Conservation (phyloP, 2,797 vertebrate genomes). For the Argyrosomus regius region DNA sequence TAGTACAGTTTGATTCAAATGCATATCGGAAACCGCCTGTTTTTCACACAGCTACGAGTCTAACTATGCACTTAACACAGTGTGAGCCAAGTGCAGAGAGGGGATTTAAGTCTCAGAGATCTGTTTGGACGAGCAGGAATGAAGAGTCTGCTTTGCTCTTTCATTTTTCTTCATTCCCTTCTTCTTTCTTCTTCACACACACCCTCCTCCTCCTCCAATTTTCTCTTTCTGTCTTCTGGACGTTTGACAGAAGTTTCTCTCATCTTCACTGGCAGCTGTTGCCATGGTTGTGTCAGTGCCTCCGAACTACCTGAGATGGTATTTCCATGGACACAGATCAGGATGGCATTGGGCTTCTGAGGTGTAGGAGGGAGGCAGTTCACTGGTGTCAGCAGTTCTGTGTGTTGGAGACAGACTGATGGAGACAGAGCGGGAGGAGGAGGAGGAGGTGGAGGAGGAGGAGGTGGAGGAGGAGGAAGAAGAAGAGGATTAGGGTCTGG, state of each 20-base stretch:
- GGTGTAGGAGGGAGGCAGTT: conserved; percentile 59
- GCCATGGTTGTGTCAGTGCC: conserved; percentile 72
- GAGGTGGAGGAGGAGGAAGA: conserved; percentile 23
- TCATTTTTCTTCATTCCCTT: conserved; percentile 22
- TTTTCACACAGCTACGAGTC: background rate
- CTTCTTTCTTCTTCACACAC: background rate
- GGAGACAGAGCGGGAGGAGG: conserved; percentile 38
- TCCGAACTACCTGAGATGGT: conserved; percentile 52
- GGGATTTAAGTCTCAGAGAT: conserved; percentile 32
- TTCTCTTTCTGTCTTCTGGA: conserved; percentile 36
- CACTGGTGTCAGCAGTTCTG: conserved; percentile 58
- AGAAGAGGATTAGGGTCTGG: conserved; percentile 42
- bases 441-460: conserved; percentile 22
- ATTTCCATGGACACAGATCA: conserved; percentile 63
- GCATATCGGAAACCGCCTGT: background rate
- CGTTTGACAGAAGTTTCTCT: conserved; percentile 55
- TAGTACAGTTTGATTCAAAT: background rate
- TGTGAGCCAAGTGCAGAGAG: conserved; percentile 13
- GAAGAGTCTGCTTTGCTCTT: conserved; percentile 17
- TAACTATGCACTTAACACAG: conserved; percentile 1
- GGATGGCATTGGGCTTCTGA: conserved; percentile 51
- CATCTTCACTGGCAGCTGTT: conserved; percentile 69
- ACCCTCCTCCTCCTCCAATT: background rate
- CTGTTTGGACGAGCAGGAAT: conserved; percentile 42
- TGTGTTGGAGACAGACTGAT: conserved; percentile 36